phyloP scores from a whole-genome alignment of 2,113 vertebrate genomes.

The Tretioscincus oriximinensis region DNA sequence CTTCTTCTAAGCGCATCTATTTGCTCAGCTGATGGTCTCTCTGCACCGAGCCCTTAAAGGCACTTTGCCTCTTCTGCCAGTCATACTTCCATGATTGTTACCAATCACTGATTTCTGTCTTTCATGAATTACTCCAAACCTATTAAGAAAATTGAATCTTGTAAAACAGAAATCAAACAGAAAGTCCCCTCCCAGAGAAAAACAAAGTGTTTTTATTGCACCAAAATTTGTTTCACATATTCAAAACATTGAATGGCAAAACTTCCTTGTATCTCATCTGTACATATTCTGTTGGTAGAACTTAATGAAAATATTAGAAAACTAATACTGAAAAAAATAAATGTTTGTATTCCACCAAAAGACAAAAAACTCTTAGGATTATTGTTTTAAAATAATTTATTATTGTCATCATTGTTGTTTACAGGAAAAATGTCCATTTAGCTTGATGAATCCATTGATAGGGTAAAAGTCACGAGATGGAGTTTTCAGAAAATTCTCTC shows the following conservation, averaged over 20 bases:
- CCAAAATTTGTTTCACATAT: not conserved
- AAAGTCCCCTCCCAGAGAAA: not conserved
- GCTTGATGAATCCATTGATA: not conserved
- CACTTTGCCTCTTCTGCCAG: too few species aligned
- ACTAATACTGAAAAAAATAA: not conserved
- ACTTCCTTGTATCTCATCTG: conserved; percentile 15
- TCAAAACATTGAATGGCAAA: not conserved
- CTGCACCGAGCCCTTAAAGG: too few species aligned
- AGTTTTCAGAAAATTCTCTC: conserved; percentile 8
- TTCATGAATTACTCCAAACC: too few species aligned
- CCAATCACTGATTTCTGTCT: too few species aligned
- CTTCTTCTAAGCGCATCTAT: too few species aligned
- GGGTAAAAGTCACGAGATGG: not conserved
- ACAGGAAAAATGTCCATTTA: not conserved
- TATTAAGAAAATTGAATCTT: too few species aligned
- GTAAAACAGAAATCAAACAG: not conserved
- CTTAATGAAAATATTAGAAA: not conserved
- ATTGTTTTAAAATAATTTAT: too few species aligned
- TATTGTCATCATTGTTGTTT: not conserved
- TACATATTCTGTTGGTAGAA: not conserved
- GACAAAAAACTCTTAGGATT: too few species aligned
- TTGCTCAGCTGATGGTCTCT: too few species aligned
- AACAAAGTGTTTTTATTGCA: not conserved
- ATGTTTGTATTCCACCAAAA: too few species aligned
- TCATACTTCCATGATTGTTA: too few species aligned